A percentile compares a stretch with the other conserved stretches of the same genome.
phyloP scores from a whole-genome alignment of 1,140 invertebrate species.

The Temnothorax longispinosus region DNA sequence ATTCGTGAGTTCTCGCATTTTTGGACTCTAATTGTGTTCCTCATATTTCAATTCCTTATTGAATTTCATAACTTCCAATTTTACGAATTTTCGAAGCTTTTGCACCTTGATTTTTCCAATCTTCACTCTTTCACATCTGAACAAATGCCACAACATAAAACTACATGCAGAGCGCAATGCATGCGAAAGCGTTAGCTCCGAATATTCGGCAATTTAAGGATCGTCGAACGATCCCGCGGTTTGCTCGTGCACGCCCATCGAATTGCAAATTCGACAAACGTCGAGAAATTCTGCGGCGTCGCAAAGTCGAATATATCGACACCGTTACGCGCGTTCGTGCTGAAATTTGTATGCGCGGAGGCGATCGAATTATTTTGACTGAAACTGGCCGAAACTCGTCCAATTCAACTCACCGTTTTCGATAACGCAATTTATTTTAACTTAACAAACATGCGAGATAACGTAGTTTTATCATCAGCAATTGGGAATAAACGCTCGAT shows the following conservation, averaged over 20 bases:
- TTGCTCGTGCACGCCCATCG: conserved; percentile 24
- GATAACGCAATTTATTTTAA: neutral
- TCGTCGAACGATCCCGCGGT: neutral
- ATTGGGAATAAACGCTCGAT: neutral
- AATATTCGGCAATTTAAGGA: conserved; percentile 23
- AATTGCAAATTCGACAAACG: conserved; percentile 56
- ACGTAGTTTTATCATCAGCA: neutral
- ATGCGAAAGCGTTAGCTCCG: neutral
- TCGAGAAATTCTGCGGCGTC: conserved; percentile 20
- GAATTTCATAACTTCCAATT: neutral
- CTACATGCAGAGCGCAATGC: neutral
- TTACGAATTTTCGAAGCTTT: neutral
- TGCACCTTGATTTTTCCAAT: neutral
- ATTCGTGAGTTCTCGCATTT: neutral
- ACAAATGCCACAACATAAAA: neutral
- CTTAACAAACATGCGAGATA: neutral
- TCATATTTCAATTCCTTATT: neutral
- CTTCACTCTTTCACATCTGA: neutral
- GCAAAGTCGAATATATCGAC: conserved; percentile 15
- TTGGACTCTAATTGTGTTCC: neutral
- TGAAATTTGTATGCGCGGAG: conserved; percentile 19
- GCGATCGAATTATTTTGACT: neutral
- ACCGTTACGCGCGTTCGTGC: neutral
- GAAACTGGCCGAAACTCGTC: neutral
- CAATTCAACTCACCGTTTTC: neutral